Conservation (phyloP, 2,113 vertebrate genomes). For the Corythornis cristatus region DNA sequence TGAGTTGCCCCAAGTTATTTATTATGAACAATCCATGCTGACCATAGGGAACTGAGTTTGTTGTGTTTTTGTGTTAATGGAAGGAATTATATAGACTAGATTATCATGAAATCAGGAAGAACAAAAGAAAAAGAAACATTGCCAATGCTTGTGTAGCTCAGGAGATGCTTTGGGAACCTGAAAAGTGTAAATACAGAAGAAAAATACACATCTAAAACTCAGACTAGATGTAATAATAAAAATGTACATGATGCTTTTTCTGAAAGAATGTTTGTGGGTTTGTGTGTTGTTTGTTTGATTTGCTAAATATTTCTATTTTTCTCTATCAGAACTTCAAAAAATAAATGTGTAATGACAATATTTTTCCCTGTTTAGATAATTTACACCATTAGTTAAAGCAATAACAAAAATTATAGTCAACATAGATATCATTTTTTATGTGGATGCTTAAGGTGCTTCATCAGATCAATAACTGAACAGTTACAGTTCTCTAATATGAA, state of each 20-base stretch:
- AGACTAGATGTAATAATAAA: neutral
- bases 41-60: neutral
- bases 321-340: neutral
- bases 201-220: neutral
- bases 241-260: neutral
- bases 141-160: neutral
- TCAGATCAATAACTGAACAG: neutral
- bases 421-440: neutral
- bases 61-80: neutral
- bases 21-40: neutral
- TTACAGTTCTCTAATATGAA: neutral
- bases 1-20: neutral
- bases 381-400: neutral
- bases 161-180: neutral
- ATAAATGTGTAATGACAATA: neutral
- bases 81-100: neutral
- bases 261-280: neutral
- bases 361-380: neutral
- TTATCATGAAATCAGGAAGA: neutral
- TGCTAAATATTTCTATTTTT: neutral
- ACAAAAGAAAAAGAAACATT: neutral
- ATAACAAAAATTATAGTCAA: neutral
- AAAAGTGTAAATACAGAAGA: neutral
- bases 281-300: no score
- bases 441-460: neutral